Evolutionary conservation across 2,113 vertebrate genomes (phyloP).

Genomic region (Protobothrops flavoviridis): DNA sequence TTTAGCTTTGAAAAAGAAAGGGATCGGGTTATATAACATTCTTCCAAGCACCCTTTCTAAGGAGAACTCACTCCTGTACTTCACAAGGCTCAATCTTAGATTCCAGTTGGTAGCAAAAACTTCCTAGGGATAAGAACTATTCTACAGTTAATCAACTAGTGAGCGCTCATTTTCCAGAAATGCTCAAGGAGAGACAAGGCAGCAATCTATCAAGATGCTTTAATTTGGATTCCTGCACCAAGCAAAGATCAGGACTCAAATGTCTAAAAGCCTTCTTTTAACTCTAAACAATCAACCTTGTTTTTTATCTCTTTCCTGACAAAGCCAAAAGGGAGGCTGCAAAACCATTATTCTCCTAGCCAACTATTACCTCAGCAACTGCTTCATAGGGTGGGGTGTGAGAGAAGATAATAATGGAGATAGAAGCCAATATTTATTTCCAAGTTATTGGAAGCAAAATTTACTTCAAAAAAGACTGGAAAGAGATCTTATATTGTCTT

Average conservation of each 20-base stretch:
- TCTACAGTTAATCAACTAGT: neutral
- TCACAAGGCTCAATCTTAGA: neutral
- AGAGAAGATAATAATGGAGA: neutral
- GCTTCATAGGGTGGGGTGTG: neutral
- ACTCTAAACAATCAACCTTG: neutral
- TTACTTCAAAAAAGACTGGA: neutral
- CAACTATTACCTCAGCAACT: neutral
- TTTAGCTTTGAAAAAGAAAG: neutral
- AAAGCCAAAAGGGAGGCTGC: neutral
- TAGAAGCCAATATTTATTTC: neutral
- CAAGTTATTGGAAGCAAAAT: neutral
- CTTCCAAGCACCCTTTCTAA: neutral
- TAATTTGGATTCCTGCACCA: neutral
- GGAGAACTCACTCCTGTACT: neutral
- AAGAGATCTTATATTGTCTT: neutral
- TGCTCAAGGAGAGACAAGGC: neutral
- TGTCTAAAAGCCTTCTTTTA: neutral
- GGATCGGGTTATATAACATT: neutral
- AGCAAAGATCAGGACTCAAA: neutral
- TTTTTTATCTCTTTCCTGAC: neutral
- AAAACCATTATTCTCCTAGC: neutral
- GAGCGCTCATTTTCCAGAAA: neutral
- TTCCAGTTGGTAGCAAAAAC: neutral
- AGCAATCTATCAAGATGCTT: neutral
- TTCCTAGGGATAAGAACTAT: neutral